Percentiles rank a stretch among this genome's conserved stretches.
These are phyloP conservation scores for Channa maculata DNA, from an alignment of 2,113 vertebrate genomes.

Conservation along the genomic window DNA sequence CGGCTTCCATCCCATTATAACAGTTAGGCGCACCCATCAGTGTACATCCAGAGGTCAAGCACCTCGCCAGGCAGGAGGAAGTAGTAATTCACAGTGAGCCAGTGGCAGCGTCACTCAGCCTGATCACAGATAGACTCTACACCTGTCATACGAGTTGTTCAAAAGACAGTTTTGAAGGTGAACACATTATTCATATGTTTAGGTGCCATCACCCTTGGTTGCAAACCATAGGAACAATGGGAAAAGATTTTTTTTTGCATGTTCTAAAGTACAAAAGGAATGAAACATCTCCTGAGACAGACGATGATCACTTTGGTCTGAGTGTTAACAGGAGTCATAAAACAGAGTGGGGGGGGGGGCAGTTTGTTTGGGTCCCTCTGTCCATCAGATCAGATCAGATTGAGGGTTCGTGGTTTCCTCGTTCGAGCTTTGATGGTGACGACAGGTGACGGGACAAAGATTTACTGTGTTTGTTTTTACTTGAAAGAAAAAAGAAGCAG, in stretches of 20 bases:
- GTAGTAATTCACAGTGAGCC: conserved; percentile 65
- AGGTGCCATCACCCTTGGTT: too few species aligned
- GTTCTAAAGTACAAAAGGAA: too few species aligned
- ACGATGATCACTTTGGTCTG: too few species aligned
- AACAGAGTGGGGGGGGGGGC: conserved; percentile 10
- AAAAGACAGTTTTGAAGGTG: too few species aligned
- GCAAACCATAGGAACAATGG: too few species aligned
- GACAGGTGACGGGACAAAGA: conserved; percentile 34
- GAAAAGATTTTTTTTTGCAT: too few species aligned
- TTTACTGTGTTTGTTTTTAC: conserved; percentile 33
- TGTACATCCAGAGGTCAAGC: conserved; percentile 80
- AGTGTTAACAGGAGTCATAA: conserved; percentile 30
- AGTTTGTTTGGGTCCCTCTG: too few species aligned
- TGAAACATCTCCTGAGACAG: too few species aligned
- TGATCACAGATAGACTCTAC: conserved; percentile 19
- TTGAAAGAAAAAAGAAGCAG: conserved; percentile 11
- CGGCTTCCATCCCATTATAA: conserved; percentile 71
- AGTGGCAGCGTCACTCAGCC: conserved; percentile 15
- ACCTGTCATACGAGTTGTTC: conserved; percentile 44
- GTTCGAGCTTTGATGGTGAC: conserved; percentile 58
- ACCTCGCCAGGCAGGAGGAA: conserved; percentile 77
- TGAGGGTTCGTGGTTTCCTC: conserved; percentile 53
- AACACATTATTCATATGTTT: too few species aligned
- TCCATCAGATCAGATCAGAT: not conserved
- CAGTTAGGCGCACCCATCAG: conserved; percentile 84